Evolutionary conservation across 2,888 invertebrate species (phyloP), one percentile per base, ranked within the genome.

Genomic region (Scaptomyza parva): DNA sequence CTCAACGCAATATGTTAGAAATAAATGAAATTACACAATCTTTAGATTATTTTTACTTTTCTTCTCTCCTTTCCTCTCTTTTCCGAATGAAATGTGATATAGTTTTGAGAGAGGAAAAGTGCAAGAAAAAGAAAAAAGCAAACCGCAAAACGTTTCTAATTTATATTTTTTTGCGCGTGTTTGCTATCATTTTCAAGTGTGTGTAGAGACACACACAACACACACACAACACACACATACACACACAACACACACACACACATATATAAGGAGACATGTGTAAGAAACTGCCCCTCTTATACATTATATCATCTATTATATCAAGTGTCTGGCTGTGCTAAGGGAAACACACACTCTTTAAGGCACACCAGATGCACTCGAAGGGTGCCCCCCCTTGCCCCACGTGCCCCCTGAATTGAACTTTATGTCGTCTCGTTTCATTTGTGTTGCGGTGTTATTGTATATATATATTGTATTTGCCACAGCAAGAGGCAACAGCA

Each of bases 151-250:
- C 22, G 33, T 12, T 35, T 22, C 14, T 35, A 48, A 22, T 48
- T 22, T 48, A 22, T 30, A 35, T 28, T 47, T 30, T 28, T 47
- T 30, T 30, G 30, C n/a, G 30, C 30, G 47, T 30, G 28, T 30
- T 51, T 52, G 45, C 45, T 45, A 8, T 45, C 26, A 33, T 30
- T 41, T 58, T 33, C 26, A 24, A 59, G 58, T 43, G 43, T n/a
- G 12, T n/a, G n/a, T n/a, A n/a, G n/a, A n/a, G 14, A 2, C 9
- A 33, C 3, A 30, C 30, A 30, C 12, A 30, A 30, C 24, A 24
- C 0, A 24, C 24, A 24, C n/a, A n/a, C n/a, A 5, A 24, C 6
- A 28, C 28, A 9, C 33, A 33, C n/a, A 33, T n/a, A 33, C 30
- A 30, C 30, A 12, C 30, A 12, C 22, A 4, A 11, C 28, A 5